Percentiles rank a stretch among this genome's conserved stretches.
Conservation (phyloP, 2,797 vertebrate species). For the Diceros bicornis region DNA sequence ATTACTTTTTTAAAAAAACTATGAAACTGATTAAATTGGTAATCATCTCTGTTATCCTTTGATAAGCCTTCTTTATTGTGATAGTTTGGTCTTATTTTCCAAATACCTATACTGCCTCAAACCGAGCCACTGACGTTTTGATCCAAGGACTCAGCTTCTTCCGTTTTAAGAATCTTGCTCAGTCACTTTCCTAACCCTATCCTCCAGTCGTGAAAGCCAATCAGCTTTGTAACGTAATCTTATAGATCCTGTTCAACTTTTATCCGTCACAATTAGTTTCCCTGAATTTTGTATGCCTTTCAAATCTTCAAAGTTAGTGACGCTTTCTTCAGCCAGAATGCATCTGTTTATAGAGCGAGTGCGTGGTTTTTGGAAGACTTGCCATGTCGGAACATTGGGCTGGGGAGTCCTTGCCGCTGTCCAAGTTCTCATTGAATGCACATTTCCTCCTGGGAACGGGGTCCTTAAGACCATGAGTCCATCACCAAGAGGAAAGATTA, state of each 20-base stretch:
- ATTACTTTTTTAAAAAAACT: background rate
- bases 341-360: background rate
- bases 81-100: background rate
- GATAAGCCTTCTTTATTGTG: background rate
- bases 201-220: background rate
- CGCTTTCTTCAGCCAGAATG: background rate
- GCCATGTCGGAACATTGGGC: background rate
- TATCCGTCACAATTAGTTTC: background rate
- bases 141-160: background rate
- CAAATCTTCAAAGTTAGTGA: background rate
- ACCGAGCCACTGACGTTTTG: background rate
- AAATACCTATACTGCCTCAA: background rate
- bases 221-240: background rate
- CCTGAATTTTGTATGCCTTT: constrained; percentile 13
- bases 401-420: background rate
- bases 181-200: background rate
- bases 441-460: background rate
- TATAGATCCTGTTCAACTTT: background rate
- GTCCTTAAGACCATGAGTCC: background rate
- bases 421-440: background rate
- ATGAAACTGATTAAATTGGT: background rate
- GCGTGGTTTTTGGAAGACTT: background rate
- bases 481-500: background rate
- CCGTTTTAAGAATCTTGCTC: background rate
- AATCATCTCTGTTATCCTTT: background rate